These are phyloP conservation scores for Aphelinus atriplicis DNA, from an alignment of 1,140 invertebrate species.

Conservation along the genomic window DNA sequence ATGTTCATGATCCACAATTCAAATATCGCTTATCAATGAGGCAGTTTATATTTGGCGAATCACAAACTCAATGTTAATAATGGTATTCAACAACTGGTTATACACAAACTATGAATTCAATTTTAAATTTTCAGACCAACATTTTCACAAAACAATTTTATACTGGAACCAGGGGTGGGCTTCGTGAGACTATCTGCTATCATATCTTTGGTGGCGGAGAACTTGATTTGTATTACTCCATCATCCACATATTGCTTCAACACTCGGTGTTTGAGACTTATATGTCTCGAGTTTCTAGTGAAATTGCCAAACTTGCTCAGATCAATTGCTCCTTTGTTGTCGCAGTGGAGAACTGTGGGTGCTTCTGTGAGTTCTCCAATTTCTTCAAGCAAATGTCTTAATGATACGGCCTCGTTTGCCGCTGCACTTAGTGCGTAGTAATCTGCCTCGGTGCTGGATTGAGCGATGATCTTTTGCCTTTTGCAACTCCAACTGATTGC, in stretches of 20 bases:
- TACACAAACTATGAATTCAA: no score
- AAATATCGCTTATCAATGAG: no score
- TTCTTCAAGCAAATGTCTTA: background rate
- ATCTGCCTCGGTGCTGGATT: conserved; percentile 50
- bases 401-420: conserved; percentile 3
- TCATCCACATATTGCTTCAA: background rate
- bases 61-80: no score
- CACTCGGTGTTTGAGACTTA: background rate
- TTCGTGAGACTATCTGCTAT: background rate
- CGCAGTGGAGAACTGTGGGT: no score
- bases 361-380: background rate
- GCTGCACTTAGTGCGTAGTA: conserved; percentile 1
- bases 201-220: background rate
- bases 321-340: background rate
- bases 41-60: no score
- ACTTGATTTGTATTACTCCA: background rate
- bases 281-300: no score
- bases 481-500: conserved; percentile 52
- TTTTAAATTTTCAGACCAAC: no score
- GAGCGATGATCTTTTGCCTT: conserved; percentile 53
- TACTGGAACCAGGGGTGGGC: background rate
- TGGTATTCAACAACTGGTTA: no score
- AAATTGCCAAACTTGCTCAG: background rate
- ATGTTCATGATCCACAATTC: no score
- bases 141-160: no score